These are phyloP conservation scores for Bombus balteatus DNA, from an alignment of 1,140 invertebrate genomes.

Conservation along the genomic window DNA sequence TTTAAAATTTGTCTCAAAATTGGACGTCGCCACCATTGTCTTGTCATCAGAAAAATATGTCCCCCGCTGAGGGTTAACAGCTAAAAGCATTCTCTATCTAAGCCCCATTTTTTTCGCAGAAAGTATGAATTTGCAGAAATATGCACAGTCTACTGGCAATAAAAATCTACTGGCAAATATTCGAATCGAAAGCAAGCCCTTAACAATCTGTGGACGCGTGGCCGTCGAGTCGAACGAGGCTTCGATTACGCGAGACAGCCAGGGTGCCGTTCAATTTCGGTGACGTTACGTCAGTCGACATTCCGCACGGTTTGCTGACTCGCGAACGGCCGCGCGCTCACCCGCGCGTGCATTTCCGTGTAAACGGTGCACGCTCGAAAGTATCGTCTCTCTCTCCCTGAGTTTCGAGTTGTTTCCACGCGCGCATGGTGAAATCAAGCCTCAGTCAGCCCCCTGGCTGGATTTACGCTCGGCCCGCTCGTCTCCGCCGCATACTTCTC, in stretches of 20 bases:
- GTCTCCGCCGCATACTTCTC: constrained; percentile 34
- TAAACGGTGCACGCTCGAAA: constrained; percentile 52
- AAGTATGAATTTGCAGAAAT: too few species aligned
- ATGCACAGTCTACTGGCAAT: background rate
- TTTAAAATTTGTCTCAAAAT: too few species aligned
- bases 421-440: constrained; percentile 34
- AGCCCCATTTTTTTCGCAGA: too few species aligned
- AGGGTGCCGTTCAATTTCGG: constrained; percentile 6
- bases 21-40: too few species aligned
- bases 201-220: background rate
- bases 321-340: constrained; percentile 38
- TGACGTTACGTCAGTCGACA: constrained; percentile 54
- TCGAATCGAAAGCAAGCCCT: background rate
- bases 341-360: constrained; percentile 51
- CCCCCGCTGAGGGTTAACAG: too few species aligned
- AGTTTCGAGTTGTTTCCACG: constrained; percentile 42
- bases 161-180: background rate
- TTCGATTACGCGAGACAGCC: constrained; percentile 45
- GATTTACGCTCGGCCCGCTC: constrained; percentile 20
- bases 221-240: constrained; percentile 11
- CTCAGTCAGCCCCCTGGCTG: background rate
- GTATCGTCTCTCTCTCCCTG: constrained; percentile 22
- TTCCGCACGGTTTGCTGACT: constrained; percentile 61
- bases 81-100: too few species aligned
- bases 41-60: too few species aligned